Evolutionary conservation across 2,113 vertebrate species (phyloP), one percentile per base, ranked within the genome.

Genomic region (Shinisaurus crocodilurus): DNA sequence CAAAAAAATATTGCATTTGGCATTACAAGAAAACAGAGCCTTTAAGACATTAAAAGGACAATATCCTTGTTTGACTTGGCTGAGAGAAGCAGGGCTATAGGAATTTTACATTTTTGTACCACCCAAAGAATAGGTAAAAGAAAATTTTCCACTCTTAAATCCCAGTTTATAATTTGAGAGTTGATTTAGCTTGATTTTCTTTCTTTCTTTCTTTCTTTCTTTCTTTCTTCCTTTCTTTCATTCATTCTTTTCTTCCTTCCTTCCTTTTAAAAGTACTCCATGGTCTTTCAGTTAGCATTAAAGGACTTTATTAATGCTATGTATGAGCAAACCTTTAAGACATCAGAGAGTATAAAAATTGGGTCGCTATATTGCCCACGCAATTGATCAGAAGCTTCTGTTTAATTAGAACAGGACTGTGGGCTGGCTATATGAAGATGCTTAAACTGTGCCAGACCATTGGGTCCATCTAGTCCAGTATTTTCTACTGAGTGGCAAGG

Each of bases 1-100:
- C 97, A 97, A 98, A 97, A 97, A 97, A 98, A 98, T 98, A 98
- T 98, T 98, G 96, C 97, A 88, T 97, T 98, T 98, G 98, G 98
- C 97, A 98, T 98, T 97, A 96, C 96, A 97, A 97, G 96, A 97
- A 97, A 97, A 97, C 97, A 97, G 95, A 96, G 94, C 96, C 96
- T 97, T 97, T 96, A 96, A 98, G 97, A 97, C 97, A 97, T 97
- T 98, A 97, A 98, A 97, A 97, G 97, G 96, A 96, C 96, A 97
- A 97, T 98, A 96, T 97, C 96, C 96, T 94, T 98, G 97, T 98
- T 98, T 97, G 97, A 97, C 96, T 98, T 98, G 96, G 97, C 97
- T 94, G 75, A 75, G 89, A 86, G 90, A 98, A 96, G 96, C 94
- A 96, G 94, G 81, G 77, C 92, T 96, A 88, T 92, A 97, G 96